Percentiles rank a stretch among this genome's conserved stretches.
Conservation (phyloP, 2,797 vertebrate genomes). For the Sebastes taczanowskii region DNA sequence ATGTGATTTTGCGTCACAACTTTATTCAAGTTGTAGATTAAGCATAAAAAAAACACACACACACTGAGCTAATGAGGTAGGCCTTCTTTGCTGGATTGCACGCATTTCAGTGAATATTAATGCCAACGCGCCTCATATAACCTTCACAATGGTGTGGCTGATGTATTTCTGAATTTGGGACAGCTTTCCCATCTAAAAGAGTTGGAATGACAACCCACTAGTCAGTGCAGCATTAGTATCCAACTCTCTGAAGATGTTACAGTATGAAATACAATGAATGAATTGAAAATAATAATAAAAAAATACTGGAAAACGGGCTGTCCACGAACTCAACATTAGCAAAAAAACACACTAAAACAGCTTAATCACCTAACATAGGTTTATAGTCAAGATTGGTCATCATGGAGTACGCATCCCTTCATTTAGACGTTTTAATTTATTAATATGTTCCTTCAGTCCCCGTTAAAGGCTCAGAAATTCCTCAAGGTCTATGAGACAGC, state of each 20-base stretch:
- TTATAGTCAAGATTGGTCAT: constrained; percentile 6
- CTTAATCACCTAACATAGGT: constrained; percentile 52
- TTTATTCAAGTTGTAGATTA: constrained; percentile 47
- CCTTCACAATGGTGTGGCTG: background rate
- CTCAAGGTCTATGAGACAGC: background rate
- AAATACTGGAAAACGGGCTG: background rate
- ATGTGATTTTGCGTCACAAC: background rate
- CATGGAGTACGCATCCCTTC: background rate
- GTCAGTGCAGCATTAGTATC: background rate
- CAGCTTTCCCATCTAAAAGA: background rate
- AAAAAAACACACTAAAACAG: constrained; percentile 6
- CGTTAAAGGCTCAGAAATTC: background rate
- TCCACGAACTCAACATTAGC: background rate
- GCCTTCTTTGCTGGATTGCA: background rate
- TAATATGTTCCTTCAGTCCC: background rate
- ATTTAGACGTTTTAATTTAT: background rate
- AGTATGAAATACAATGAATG: background rate
- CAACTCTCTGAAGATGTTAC: background rate
- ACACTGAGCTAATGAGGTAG: background rate
- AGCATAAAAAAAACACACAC: constrained; percentile 5
- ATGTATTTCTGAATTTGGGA: background rate
- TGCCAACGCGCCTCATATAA: background rate
- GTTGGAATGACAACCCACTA: background rate
- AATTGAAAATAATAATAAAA: background rate
- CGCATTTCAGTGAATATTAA: background rate